Percentiles rank a stretch among this genome's conserved stretches.
Evolutionary conservation across 2,888 invertebrate species (phyloP).

Genomic region (Epsilonema sp.): DNA sequence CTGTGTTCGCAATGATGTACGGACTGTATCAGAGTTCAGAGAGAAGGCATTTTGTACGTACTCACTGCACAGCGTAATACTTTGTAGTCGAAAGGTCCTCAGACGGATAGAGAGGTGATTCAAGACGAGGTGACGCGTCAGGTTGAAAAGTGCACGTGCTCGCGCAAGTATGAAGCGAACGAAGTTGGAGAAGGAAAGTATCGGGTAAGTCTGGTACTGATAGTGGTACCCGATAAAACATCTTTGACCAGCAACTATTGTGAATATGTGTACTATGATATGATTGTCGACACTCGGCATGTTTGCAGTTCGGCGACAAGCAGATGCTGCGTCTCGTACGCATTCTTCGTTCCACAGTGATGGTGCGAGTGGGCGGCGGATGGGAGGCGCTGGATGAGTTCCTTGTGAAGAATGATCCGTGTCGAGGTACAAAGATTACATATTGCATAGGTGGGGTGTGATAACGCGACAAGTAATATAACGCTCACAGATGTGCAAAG

Average conservation of each 20-base stretch:
- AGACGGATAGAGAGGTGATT: slow-evolving; percentile 76
- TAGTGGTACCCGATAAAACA: no score
- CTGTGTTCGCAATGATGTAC: no score
- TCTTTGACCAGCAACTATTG: no score
- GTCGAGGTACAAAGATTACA: slow-evolving; percentile 52
- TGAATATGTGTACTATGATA: no score
- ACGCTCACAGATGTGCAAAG: no score
- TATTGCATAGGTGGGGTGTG: no score
- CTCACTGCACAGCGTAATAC: no score
- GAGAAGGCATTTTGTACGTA: no score
- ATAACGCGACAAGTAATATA: no score
- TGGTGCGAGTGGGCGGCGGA: slow-evolving; percentile 99
- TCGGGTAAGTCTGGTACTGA: slow-evolving; percentile 71
- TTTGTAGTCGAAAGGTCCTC: no score
- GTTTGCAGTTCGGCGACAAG: slow-evolving; percentile 95
- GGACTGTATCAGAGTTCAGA: no score
- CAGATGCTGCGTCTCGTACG: slow-evolving; percentile 92
- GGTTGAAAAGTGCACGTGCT: slow-evolving; percentile 88
- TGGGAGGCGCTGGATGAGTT: slow-evolving; percentile 99
- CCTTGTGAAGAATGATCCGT: slow-evolving; percentile 96
- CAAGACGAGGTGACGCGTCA: slow-evolving; percentile 92
- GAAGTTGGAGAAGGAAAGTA: slow-evolving; percentile 99
- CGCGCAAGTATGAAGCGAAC: slow-evolving; percentile 91
- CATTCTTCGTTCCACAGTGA: slow-evolving; percentile 92
- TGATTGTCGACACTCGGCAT: no score